A percentile compares a stretch with the other conserved stretches of the same genome.
These are phyloP conservation scores for Drosophila kohkoa DNA, from an alignment of 1,140 invertebrate species.

Conservation along the genomic window DNA sequence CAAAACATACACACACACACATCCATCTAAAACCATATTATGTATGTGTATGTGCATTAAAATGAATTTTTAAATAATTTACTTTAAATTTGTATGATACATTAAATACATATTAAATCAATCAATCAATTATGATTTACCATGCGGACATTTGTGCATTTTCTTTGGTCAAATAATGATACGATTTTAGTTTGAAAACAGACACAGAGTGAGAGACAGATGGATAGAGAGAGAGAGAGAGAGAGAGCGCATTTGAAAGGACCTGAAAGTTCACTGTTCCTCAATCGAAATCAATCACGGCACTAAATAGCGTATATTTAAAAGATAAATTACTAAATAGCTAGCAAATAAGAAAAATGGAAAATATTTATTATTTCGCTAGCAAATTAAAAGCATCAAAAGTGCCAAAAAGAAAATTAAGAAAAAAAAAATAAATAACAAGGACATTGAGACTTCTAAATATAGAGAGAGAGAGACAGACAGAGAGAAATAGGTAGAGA, in stretches of 20 bases:
- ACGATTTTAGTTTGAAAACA: conserved; percentile 16
- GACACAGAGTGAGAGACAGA: conserved; percentile 14
- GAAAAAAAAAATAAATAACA: not conserved
- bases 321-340: not conserved
- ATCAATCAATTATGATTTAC: conserved; percentile 56
- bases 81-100: conserved; percentile 7
- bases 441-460: conserved; percentile 6
- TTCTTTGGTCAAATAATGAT: conserved; percentile 29
- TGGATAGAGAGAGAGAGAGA: conserved; percentile 18
- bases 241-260: conserved; percentile 13
- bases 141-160: conserved; percentile 53
- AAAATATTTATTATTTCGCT: conserved; percentile 3
- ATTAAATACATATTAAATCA: not conserved
- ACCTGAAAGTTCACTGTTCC: conserved; percentile 8
- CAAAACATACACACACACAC: conserved; percentile 18
- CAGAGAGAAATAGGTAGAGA: conserved; percentile 3
- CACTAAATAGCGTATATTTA: conserved; percentile 2
- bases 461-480: conserved; percentile 1
- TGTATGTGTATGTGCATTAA: not conserved
- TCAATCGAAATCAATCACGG: conserved; percentile 6
- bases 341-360: not conserved
- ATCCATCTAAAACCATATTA: conserved; percentile 2
- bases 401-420: not conserved
- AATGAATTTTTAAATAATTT: conserved; percentile 17
- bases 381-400: conserved; percentile 23